Percentiles rank a stretch among this genome's conserved stretches.
Conservation (phyloP, 1,140 invertebrate species). For the Megalonaias nervosa region DNA sequence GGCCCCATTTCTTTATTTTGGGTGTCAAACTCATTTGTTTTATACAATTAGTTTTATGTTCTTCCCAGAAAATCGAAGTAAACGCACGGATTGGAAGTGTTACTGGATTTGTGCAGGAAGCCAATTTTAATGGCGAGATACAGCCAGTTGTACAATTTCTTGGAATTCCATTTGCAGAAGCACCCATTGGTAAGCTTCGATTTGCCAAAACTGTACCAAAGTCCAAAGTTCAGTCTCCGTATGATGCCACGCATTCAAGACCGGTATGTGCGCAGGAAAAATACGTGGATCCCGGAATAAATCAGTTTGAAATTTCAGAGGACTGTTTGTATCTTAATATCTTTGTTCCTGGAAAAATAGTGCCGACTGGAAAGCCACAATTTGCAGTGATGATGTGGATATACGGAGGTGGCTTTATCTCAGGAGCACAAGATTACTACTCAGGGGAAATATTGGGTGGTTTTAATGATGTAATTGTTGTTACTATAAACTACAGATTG, state of each 20-base stretch:
- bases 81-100: too few species aligned
- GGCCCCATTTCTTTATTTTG: too few species aligned
- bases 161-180: slow-evolving; percentile 1
- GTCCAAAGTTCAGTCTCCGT: neutral
- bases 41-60: too few species aligned
- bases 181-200: slow-evolving; percentile 2
- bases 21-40: too few species aligned
- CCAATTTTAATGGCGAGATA: too few species aligned
- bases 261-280: neutral
- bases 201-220: neutral
- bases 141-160: too few species aligned
- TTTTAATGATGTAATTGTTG: slow-evolving; percentile 84
- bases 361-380: slow-evolving; percentile 65
- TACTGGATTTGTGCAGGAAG: too few species aligned
- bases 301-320: slow-evolving; percentile 73
- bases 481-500: slow-evolving; percentile 82
- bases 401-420: slow-evolving; percentile 94
- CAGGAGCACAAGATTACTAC: slow-evolving; percentile 92
- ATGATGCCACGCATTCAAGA: neutral
- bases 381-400: slow-evolving; percentile 95
- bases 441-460: slow-evolving; percentile 87
- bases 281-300: neutral
- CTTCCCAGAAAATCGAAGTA: too few species aligned
- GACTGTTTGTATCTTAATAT: slow-evolving; percentile 97
- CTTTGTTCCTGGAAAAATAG: slow-evolving; percentile 77